Evolutionary conservation across 2,888 invertebrate species (phyloP).

Genomic region (Acanthococcus lagerstroemiae): DNA sequence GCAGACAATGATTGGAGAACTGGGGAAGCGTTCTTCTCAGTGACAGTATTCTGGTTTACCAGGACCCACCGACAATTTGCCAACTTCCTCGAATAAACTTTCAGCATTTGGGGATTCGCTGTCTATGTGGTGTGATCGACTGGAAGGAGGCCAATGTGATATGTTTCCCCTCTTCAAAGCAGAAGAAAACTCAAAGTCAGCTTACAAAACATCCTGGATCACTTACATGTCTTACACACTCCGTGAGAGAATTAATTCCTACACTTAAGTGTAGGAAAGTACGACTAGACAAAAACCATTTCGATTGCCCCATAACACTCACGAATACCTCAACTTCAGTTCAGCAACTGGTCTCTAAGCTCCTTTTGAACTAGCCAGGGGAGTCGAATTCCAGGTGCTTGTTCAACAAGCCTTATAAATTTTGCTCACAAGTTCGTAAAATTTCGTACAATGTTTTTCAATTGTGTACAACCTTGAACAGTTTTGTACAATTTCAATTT

Average conservation of each 20-base stretch:
- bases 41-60: background rate
- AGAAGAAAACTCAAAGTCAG: background rate
- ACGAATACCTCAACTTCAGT: too few species aligned
- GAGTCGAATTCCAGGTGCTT: too few species aligned
- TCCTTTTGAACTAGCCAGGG: too few species aligned
- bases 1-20: background rate
- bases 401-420: too few species aligned
- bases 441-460: too few species aligned
- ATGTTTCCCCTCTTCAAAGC: background rate
- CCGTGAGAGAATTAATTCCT: background rate
- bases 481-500: too few species aligned
- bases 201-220: background rate
- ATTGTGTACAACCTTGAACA: too few species aligned
- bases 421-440: too few species aligned
- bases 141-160: background rate
- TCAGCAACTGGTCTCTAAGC: too few species aligned
- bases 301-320: background rate
- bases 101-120: background rate
- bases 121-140: background rate
- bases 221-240: background rate
- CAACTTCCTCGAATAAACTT: background rate
- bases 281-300: background rate
- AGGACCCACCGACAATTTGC: background rate
- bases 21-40: background rate
- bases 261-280: background rate